Percentiles rank a stretch among this genome's conserved stretches.
These are phyloP conservation scores for Apogon talboti DNA, from an alignment of 2,797 vertebrate species.

Conservation along the genomic window DNA sequence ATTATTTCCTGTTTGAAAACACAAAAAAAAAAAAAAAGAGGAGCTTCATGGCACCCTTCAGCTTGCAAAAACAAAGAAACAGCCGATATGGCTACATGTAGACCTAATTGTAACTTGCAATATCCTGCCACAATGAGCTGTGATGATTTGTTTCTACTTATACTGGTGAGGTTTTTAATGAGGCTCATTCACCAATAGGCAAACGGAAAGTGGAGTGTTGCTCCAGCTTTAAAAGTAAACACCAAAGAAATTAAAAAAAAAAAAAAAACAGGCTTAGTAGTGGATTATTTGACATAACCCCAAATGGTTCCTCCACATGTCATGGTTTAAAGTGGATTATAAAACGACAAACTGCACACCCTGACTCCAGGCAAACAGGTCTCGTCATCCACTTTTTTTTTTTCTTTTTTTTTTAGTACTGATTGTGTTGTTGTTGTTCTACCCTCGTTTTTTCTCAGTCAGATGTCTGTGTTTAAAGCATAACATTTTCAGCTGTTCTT, in stretches of 20 bases:
- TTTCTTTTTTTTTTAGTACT: not conserved
- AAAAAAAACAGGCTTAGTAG: not conserved
- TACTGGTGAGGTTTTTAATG: too few species aligned
- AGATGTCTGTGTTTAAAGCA: too few species aligned
- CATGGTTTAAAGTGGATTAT: not conserved
- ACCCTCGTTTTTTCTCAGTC: not conserved
- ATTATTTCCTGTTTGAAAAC: conserved; percentile 15
- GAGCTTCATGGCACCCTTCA: not conserved
- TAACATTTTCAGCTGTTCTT: conserved; percentile 33
- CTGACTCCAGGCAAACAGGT: too few species aligned
- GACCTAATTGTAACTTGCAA: too few species aligned
- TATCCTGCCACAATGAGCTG: too few species aligned
- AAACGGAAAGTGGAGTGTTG: not conserved
- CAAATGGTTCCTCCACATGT: not conserved
- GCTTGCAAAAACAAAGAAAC: not conserved
- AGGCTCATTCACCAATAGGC: not conserved
- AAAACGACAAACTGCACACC: not conserved
- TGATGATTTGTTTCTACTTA: too few species aligned
- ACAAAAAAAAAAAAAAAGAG: not conserved
- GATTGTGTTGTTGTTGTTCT: not conserved
- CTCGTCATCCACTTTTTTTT: too few species aligned
- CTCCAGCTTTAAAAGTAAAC: not conserved
- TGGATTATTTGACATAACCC: conserved; percentile 5
- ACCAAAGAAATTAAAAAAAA: not conserved
- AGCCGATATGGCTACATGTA: not conserved